Evolutionary conservation across 2,888 invertebrate genomes (phyloP).

Genomic region (Schizaphis graminum): DNA sequence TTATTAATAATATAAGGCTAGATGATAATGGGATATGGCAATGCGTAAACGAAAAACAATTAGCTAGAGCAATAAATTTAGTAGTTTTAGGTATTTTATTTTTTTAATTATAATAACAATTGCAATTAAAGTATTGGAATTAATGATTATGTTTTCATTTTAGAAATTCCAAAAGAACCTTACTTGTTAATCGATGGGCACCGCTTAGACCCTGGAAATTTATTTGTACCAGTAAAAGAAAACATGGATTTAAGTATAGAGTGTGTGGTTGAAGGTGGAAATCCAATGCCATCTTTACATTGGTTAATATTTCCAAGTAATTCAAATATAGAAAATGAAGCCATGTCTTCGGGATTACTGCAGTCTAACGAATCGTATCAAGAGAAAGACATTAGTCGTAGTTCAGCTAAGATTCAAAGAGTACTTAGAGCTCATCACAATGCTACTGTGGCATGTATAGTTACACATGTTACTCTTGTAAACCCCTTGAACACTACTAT

Average conservation of each 20-base stretch:
- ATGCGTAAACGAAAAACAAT: constrained; percentile 71
- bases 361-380: constrained; percentile 65
- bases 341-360: constrained; percentile 70
- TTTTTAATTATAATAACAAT: not conserved
- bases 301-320: constrained; percentile 74
- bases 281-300: constrained; percentile 77
- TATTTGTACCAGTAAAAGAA: constrained; percentile 89
- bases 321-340: constrained; percentile 67
- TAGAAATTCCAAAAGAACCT: constrained; percentile 86
- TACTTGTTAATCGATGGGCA: constrained; percentile 89
- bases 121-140: not conserved
- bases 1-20: constrained; percentile 75
- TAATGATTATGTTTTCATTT: not conserved
- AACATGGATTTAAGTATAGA: constrained; percentile 85
- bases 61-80: constrained; percentile 58
- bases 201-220: constrained; percentile 87
- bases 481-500: constrained; percentile 75
- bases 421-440: constrained; percentile 89
- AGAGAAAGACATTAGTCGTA: constrained; percentile 70
- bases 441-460: constrained; percentile 85
- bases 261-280: constrained; percentile 88
- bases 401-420: constrained; percentile 79
- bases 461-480: constrained; percentile 78
- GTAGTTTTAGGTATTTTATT: constrained; percentile 66
- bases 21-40: constrained; percentile 82